Conservation (phyloP, 2,113 vertebrate genomes). For the Malaclemys terrapin region DNA sequence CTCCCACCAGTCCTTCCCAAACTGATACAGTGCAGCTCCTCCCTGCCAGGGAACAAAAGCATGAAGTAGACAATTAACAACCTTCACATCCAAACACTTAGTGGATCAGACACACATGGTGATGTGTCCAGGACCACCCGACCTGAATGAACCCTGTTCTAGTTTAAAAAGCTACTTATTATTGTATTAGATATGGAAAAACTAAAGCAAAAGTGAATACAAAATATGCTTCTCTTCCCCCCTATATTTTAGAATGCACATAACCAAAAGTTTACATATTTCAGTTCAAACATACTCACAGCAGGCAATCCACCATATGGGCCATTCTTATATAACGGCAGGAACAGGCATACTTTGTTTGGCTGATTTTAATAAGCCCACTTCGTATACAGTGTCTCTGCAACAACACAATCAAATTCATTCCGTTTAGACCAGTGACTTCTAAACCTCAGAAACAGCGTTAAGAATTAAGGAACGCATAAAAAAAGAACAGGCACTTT, state of each 20-base stretch:
- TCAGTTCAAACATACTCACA: slow-evolving; percentile 74
- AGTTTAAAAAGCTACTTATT: background rate
- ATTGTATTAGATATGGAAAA: background rate
- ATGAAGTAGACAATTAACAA: background rate
- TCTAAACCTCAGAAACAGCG: background rate
- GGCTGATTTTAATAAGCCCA: slow-evolving; percentile 85
- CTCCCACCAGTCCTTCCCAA: background rate
- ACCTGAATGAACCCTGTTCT: background rate
- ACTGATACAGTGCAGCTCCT: background rate
- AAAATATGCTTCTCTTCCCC: background rate
- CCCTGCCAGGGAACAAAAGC: background rate
- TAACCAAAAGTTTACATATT: background rate
- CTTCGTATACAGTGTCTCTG: slow-evolving; percentile 82
- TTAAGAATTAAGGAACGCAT: background rate
- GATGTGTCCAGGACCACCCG: background rate
- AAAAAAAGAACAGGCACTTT: background rate
- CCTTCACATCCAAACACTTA: background rate
- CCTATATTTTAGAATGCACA: background rate
- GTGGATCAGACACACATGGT: background rate
- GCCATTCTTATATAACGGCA: slow-evolving; percentile 78
- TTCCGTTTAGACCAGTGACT: background rate
- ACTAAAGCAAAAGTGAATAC: background rate
- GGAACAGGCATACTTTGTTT: slow-evolving; percentile 77
- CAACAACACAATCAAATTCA: slow-evolving; percentile 47
- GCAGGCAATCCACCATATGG: slow-evolving; percentile 50